Evolutionary conservation across 2,888 invertebrate genomes (phyloP), one percentile per base, ranked within the genome.

Genomic region (Molorchus minor): DNA sequence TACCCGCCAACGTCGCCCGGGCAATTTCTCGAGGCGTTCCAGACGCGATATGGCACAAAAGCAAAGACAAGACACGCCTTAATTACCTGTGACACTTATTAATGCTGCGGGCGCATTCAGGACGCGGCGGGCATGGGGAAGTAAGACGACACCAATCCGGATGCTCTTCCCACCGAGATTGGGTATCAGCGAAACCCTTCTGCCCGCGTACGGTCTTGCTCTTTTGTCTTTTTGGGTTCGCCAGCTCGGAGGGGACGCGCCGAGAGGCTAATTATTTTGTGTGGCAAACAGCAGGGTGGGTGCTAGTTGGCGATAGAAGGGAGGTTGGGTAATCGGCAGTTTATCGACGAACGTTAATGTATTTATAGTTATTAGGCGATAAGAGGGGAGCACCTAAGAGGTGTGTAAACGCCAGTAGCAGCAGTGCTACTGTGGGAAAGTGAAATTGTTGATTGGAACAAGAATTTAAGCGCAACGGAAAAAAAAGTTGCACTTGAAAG

Each of bases 91-190:
- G 47, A 47, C 38, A 49, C 38, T 38, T 38, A 15, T 12, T 16
- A 38, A 15, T 5, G 7, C 30, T 49, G 16, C 49, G 49, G 49
- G 49, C 2, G 49, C 25, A 49, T 49, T 49, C 49, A 49, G 38
- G 43, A 43, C 43, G 21, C 25, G 12, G 21, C 13, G 20, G 16
- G 16, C 25, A 36, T 16, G 49, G 49, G 51, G 55, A 47, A 30
- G 58, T 54, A 58, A 58, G 36, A 25, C 44, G 55, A 59, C 55
- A 59, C 51, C 7, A 3, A 8, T 44, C 13, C 33, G 13, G 61
- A 54, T 30, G 29, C 17, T 35, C 62, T 65, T 65, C 65, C 65
- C 65, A 65, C 65, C 58, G 56, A 52, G 63, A 65, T 65, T 58
- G 56, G 15, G 43, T 65, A 52, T 61, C 65, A 56, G 20, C 46